Evolutionary conservation across 2,797 vertebrate genomes (phyloP).

Genomic region (Xenopus petersii): DNA sequence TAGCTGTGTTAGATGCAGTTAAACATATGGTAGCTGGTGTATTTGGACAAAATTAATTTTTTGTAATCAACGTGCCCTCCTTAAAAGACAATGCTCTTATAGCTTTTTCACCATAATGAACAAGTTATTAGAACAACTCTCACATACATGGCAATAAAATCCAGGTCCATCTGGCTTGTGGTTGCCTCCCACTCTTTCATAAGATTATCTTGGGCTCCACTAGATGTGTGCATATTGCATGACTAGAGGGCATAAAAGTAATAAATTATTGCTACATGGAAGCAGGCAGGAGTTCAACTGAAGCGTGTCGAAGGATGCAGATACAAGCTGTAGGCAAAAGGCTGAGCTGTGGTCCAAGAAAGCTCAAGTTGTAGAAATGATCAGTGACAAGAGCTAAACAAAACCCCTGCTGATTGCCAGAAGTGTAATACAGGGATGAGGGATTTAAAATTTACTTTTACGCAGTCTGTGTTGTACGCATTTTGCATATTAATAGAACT

Average conservation of each 20-base stretch:
- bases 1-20: too few relatives aligned
- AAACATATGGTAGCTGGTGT: too few relatives aligned
- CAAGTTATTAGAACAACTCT: neutral
- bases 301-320: slow-evolving; percentile 31
- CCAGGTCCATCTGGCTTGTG: slow-evolving; percentile 32
- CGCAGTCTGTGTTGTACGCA: too few relatives aligned
- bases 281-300: slow-evolving; percentile 29
- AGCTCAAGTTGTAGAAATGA: neutral
- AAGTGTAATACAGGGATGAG: slow-evolving; percentile 1
- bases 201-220: slow-evolving; percentile 23
- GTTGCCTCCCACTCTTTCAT: slow-evolving; percentile 26
- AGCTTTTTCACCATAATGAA: neutral
- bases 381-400: neutral
- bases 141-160: neutral
- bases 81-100: neutral
- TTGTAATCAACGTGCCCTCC: neutral
- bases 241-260: slow-evolving; percentile 41
- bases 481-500: too few relatives aligned
- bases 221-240: slow-evolving; percentile 43
- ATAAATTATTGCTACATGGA: slow-evolving; percentile 34
- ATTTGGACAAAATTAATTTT: too few relatives aligned
- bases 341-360: slow-evolving; percentile 2
- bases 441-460: neutral
- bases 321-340: slow-evolving; percentile 16
- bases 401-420: too few relatives aligned